Evolutionary conservation across 2,888 invertebrate genomes (phyloP), one percentile per base, ranked within the genome.

Genomic region (Andrena hattorfiana): DNA sequence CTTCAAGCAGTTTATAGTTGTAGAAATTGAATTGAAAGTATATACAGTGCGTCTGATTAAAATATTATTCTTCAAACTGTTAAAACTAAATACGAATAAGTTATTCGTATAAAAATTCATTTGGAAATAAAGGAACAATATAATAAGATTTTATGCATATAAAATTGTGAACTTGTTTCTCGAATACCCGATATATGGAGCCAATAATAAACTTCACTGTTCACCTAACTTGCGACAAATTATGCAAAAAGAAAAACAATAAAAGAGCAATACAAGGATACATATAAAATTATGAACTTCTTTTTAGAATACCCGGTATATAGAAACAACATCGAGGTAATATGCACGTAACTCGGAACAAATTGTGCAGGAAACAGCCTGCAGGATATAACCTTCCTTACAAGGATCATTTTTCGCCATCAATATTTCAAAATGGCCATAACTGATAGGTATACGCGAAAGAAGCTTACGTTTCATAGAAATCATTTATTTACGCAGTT

Each of bases 371-470:
- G 16, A 23, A 23, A 35, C 13, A 35, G 56, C 26, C 1, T 6
- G 68, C 69, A 60, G 69, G 2, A 23, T 2, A n/a, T n/a, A 68
- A 32, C 48, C 30, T 49, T 71, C 16, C 60, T 32, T n/a, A 16
- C 49, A 10, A 5, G 48, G 32, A 26, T 68, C 68, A 26, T 62
- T 51, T 63, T 70, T 30, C 75, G 54, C 42, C 7, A 63, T 56
- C 56, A 23, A 64, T 59, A 59, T 32, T 10, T 30, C 13, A 20
- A 23, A 42, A 48, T 7, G 26, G n/a, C 54, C 30, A 64, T 56
- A 64, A 63, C n/a, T 30, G 56, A 64, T 56, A 23, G 28, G 48
- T 26, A 10, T 6, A 13, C 13, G 13, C 13, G 42, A n/a, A 56
- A 42, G 5, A n/a, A 13, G 20, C 32, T 48, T 56, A 2, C 6